Base-by-base conservation (phyloP, 2,113 vertebrate species). In the Eretmochelys imbricata region DNA sequence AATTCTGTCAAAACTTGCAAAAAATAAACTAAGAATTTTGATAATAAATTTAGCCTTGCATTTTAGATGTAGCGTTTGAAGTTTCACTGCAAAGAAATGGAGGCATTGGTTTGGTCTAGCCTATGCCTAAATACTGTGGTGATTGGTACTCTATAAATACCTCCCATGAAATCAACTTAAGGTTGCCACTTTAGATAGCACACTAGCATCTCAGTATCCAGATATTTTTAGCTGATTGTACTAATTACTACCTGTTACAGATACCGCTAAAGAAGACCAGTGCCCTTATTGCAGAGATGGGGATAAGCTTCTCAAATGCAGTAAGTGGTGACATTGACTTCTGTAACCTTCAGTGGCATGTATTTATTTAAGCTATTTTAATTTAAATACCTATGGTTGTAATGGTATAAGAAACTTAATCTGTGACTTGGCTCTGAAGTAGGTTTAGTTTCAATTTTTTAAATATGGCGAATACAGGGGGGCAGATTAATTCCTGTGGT, bases 221-320 rank as follows among this genome's bases (percentile, higher is more conserved):
- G 13, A 1, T 0, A 0, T 1, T 31, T 38, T 48, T 46, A 8
- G 82, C 72, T 94, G 24, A 51, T 82, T 48, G 2, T 0, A 0
- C 55, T 51, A 75, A 3, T 82, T 46, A 80, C 49, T 97, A 1
- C 98, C 91, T 55, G 38, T 97, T 98, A n/a, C 96, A 99, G 99
- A 99, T 97, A 78, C 99, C 99, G 1, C 97, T 99, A 2, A 99
- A 97, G 95, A 99, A 99, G 97, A 99, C 99, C 1, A 99, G 98
- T 59, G 98, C 98, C 72, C 98, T 99, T 3, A 99, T 99, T 27
- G 99, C 98, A 5, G 99, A 99, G 50, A 99, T 98, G 91, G 99
- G 99, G 55, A 98, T 99, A 82, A 99, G 99, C 2, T 99, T 99
- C 92, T 97, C 98, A 19, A 99, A 99, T 1, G 98, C 99, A 16